These are phyloP conservation scores for Sesamia nonagrioides DNA, from an alignment of 1,140 invertebrate species.

Conservation along the genomic window DNA sequence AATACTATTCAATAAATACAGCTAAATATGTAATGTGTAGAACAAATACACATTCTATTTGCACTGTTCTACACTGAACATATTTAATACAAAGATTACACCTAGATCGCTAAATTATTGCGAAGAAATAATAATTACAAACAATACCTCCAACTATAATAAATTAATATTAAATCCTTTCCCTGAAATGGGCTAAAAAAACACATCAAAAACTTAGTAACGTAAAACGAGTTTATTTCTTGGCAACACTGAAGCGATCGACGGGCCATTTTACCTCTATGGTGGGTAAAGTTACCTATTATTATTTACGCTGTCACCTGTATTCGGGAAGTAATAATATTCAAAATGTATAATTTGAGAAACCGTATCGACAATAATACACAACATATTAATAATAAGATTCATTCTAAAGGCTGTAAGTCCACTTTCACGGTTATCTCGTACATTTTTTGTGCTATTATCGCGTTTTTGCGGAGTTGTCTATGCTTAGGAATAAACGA, in stretches of 20 bases:
- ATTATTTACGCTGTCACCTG: conserved; percentile 5
- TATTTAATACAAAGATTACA: no score
- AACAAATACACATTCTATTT: not conserved
- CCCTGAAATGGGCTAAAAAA: not conserved
- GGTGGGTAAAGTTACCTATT: conserved; percentile 25
- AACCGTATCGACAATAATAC: conserved; percentile 43
- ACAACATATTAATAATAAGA: conserved; percentile 31
- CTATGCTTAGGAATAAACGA: not conserved
- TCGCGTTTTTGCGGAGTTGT: not conserved
- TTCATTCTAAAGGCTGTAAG: not conserved
- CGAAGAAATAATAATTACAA: conserved; percentile 18
- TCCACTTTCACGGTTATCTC: conserved; percentile 7
- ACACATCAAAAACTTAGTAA: not conserved
- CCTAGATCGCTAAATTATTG: not conserved
- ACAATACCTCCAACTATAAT: conserved; percentile 5
- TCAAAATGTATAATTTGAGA: conserved; percentile 46
- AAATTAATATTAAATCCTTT: conserved; percentile 1
- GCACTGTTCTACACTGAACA: no score
- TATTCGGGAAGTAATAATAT: conserved; percentile 44
- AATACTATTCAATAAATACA: conserved; percentile 21
- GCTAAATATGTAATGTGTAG: not conserved
- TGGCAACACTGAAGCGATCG: conserved; percentile 11
- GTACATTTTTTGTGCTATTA: not conserved
- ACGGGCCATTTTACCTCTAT: conserved; percentile 17
- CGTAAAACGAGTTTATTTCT: not conserved